phyloP scores from a whole-genome alignment of 2,888 invertebrate species.

The Hypsopygia costalis region DNA sequence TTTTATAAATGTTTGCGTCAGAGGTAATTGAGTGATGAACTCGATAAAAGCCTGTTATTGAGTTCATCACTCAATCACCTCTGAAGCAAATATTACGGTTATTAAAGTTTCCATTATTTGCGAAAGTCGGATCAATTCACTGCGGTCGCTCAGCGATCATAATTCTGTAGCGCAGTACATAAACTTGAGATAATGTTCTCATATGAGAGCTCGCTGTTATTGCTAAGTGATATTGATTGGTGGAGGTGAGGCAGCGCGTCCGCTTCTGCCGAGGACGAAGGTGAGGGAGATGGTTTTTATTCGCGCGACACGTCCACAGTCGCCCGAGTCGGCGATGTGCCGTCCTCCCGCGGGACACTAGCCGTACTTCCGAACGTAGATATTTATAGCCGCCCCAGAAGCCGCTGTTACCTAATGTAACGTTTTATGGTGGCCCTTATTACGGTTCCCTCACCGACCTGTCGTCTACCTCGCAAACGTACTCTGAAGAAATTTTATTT shows the following conservation, averaged over 20 bases:
- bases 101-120: too few relatives aligned
- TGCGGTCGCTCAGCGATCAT: slow-evolving; percentile 29
- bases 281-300: slow-evolving; percentile 73
- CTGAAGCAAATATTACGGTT: too few relatives aligned
- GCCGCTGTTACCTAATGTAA: slow-evolving; percentile 79
- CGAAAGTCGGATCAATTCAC: too few relatives aligned
- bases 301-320: slow-evolving; percentile 71
- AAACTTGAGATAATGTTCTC: slow-evolving; percentile 50
- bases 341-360: slow-evolving; percentile 73
- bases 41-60: too few relatives aligned
- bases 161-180: slow-evolving; percentile 39
- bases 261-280: slow-evolving; percentile 40
- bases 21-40: too few relatives aligned
- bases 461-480: slow-evolving; percentile 43
- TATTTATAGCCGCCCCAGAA: slow-evolving; percentile 79
- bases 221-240: slow-evolving; percentile 74
- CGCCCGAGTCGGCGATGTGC: slow-evolving; percentile 59
- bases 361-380: slow-evolving; percentile 78
- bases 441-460: slow-evolving; percentile 64
- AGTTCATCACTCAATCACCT: too few relatives aligned
- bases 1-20: too few relatives aligned
- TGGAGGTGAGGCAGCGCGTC: slow-evolving; percentile 37
- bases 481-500: slow-evolving; percentile 50
- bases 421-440: slow-evolving; percentile 79
- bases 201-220: slow-evolving; percentile 55